Conservation (phyloP, 1,140 invertebrate genomes). For the Dinoponera quadriceps region DNA sequence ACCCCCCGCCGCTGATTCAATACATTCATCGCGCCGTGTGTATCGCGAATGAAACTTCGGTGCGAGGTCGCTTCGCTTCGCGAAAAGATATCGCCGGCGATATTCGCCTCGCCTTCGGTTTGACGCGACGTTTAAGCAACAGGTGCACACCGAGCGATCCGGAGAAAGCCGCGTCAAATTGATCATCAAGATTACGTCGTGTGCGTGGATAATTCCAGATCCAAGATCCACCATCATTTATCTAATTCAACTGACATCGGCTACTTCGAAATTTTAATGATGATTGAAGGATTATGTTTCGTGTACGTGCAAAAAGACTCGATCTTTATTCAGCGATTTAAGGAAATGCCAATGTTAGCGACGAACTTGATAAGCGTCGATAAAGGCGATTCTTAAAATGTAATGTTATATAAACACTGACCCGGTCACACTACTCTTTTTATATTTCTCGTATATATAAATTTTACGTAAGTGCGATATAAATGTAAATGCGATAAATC, state of each 20-base stretch:
- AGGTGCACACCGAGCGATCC: constrained; percentile 58
- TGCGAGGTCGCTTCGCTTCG: background rate
- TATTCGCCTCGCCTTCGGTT: constrained; percentile 23
- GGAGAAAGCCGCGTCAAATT: constrained; percentile 17
- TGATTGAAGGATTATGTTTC: background rate
- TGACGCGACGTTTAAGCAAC: constrained; percentile 66
- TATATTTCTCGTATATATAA: too few relatives aligned
- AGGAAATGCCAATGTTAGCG: too few relatives aligned
- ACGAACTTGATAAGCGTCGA: too few relatives aligned
- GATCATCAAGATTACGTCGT: constrained; percentile 35
- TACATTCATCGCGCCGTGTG: background rate
- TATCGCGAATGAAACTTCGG: background rate
- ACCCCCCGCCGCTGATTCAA: background rate
- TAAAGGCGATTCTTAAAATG: too few relatives aligned
- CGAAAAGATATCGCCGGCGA: constrained; percentile 22
- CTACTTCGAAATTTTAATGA: background rate
- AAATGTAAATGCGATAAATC: too few relatives aligned
- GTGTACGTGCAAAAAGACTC: background rate
- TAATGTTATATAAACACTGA: too few relatives aligned
- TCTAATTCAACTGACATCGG: constrained; percentile 9
- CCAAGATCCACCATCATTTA: background rate
- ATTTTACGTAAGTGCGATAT: too few relatives aligned
- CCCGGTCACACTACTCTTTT: too few relatives aligned
- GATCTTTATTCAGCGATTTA: background rate
- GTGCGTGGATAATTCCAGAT: background rate